Evolutionary conservation across 2,888 invertebrate species (phyloP).

Genomic region (Anarsia innoxiella): DNA sequence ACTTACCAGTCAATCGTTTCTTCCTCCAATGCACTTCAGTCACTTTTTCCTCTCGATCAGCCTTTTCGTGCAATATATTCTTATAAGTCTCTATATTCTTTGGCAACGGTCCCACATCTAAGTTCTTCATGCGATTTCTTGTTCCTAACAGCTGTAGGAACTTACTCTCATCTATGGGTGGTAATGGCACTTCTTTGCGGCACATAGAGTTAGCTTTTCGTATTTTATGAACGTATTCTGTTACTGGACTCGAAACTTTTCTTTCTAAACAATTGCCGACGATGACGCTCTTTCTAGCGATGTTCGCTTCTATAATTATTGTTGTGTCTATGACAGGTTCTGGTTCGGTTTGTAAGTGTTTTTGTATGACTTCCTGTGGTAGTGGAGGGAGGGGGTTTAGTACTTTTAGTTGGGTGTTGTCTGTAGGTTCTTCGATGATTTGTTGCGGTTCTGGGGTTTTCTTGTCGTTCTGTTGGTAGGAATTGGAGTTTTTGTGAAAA

Average conservation of each 20-base stretch:
- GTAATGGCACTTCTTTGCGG: constrained; percentile 41
- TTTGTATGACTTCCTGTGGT: constrained; percentile 47
- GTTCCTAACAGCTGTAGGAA: constrained; percentile 40
- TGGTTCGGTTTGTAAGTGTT: constrained; percentile 33
- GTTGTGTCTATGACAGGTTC: constrained; percentile 42
- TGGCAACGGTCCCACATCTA: constrained; percentile 42
- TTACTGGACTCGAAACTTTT: constrained; percentile 30
- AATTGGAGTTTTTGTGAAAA: too few relatives aligned
- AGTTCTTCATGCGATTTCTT: constrained; percentile 34
- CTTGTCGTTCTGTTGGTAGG: too few relatives aligned
- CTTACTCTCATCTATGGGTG: constrained; percentile 59
- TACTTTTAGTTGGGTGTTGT: constrained; percentile 46
- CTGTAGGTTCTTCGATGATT: too few relatives aligned
- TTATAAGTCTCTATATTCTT: constrained; percentile 60
- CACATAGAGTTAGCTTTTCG: constrained; percentile 50
- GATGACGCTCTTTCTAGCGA: constrained; percentile 63
- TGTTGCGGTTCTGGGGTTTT: too few relatives aligned
- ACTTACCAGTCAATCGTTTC: constrained; percentile 47
- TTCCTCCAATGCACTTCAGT: constrained; percentile 51
- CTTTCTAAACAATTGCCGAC: constrained; percentile 42
- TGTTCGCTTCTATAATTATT: constrained; percentile 62
- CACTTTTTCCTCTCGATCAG: constrained; percentile 29
- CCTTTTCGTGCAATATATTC: constrained; percentile 54
- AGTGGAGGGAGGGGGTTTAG: constrained; percentile 56
- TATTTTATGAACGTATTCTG: constrained; percentile 64